phyloP scores from a whole-genome alignment of 2,888 invertebrate genomes.

The Dermolepida albohirtum region DNA sequence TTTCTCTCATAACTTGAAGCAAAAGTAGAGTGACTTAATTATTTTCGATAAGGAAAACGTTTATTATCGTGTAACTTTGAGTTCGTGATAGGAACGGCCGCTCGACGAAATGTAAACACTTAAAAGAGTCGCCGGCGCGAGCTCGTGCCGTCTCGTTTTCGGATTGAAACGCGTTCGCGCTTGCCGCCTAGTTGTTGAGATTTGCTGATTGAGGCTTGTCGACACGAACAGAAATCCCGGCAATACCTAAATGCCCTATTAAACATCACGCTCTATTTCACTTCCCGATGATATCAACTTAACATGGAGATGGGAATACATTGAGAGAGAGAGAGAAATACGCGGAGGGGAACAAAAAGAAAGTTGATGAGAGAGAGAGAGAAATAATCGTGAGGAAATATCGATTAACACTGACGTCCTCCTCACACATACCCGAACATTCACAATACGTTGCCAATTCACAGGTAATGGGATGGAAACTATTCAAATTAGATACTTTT shows the following conservation, averaged over 20 bases:
- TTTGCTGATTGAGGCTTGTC: constrained; percentile 21
- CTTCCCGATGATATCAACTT: constrained; percentile 10
- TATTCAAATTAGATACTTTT: too few relatives aligned
- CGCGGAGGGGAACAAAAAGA: too few relatives aligned
- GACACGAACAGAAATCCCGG: constrained; percentile 25
- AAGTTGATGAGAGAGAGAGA: too few relatives aligned
- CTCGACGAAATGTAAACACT: constrained; percentile 18
- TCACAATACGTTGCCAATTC: too few relatives aligned
- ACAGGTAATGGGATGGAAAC: too few relatives aligned
- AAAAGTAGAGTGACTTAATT: background rate
- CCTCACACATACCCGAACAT: too few relatives aligned
- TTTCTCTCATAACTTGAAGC: too few relatives aligned
- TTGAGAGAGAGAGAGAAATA: too few relatives aligned
- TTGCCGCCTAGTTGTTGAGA: background rate
- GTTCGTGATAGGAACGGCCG: constrained; percentile 7
- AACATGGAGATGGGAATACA: background rate
- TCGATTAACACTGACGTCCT: too few relatives aligned
- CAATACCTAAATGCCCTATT: constrained; percentile 25
- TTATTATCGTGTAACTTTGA: constrained; percentile 12
- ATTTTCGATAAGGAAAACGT: constrained; percentile 9
- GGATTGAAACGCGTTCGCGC: constrained; percentile 4
- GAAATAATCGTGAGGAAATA: too few relatives aligned
- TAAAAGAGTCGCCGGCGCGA: constrained; percentile 9
- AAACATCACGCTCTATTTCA: constrained; percentile 28
- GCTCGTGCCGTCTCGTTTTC: constrained; percentile 5